A percentile compares a stretch with the other conserved stretches of the same genome.
These are phyloP conservation scores for Leptocoma aspasia DNA, from an alignment of 2,113 vertebrate genomes.

Conservation along the genomic window DNA sequence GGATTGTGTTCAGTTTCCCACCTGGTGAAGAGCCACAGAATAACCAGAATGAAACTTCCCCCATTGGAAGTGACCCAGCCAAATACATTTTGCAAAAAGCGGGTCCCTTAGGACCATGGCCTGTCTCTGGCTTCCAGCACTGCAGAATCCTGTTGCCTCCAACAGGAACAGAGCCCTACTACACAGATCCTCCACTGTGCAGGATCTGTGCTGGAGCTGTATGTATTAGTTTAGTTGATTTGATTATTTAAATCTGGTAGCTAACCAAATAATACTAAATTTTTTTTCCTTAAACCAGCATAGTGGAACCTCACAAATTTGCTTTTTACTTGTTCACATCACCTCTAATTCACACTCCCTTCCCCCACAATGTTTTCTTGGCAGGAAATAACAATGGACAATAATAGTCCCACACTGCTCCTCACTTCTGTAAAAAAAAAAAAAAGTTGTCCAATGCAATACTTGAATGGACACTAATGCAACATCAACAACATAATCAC, in stretches of 20 bases:
- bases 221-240: slow-evolving; percentile 27
- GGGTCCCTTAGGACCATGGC: neutral
- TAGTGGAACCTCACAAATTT: neutral
- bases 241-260: slow-evolving; percentile 49
- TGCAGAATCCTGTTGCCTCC: neutral
- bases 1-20: neutral
- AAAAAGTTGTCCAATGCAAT: neutral
- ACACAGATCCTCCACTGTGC: neutral
- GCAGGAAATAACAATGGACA: neutral
- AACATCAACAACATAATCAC: neutral
- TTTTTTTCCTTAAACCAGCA: neutral
- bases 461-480: neutral
- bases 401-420: neutral
- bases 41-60: neutral
- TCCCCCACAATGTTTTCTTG: neutral
- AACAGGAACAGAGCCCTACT: neutral
- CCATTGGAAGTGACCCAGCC: neutral
- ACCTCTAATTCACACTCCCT: neutral
- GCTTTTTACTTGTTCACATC: neutral
- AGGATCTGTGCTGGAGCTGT: neutral
- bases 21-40: neutral
- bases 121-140: neutral
- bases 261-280: slow-evolving; percentile 39
- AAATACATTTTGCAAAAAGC: neutral
- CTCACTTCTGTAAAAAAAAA: neutral